Base-by-base conservation (phyloP, 2,797 vertebrate species). In the Spinibarbus caldwelli region DNA sequence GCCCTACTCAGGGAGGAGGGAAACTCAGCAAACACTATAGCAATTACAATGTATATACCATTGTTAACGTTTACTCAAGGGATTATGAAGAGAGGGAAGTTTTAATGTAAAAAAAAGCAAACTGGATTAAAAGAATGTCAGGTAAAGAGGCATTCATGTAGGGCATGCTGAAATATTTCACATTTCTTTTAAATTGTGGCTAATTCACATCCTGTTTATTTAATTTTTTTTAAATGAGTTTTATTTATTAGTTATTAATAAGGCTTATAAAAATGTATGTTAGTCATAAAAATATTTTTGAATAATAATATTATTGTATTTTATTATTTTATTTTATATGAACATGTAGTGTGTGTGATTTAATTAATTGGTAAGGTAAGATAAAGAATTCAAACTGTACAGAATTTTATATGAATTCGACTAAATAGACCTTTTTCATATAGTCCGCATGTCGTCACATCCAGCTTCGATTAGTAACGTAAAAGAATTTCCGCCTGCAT, bases 1-100 rank as follows among this genome's bases (percentile, higher is more conserved):
- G n/a, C n/a, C 47, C 14, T 57, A 41, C 67, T 82, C 49, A 23
- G 80, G 49, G 67, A 82, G 36, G 68, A 82, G 47, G 66, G 49
- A 54, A 81, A 57, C n/a, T 17, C 14, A 3, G 45, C 21, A 57
- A 82, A 82, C 80, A 29, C 66, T 41, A 38, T 17, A 68, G 43
- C 29, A 52, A 52, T 52, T 68, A 68, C 43, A 80, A 52, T 19
- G 57, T 23, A 34, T 29, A 41, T 41, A 15, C 11, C 21, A 54
- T 54, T 54, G 47, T 54, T 34, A 76, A 59, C n/a, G 14, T 59
- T 59, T 38, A 62, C 36, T 62, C 49, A 57, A 77, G 36, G 36
- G 14, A 2, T 41, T 78, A 41, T 59, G 36, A 23, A 41, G 75
- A 59, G 23, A 59, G 75, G 52, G 23, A 59, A 15, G 21, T 54